These are phyloP conservation scores for Protobothrops flavoviridis DNA, from an alignment of 2,113 vertebrate species.

Conservation along the genomic window DNA sequence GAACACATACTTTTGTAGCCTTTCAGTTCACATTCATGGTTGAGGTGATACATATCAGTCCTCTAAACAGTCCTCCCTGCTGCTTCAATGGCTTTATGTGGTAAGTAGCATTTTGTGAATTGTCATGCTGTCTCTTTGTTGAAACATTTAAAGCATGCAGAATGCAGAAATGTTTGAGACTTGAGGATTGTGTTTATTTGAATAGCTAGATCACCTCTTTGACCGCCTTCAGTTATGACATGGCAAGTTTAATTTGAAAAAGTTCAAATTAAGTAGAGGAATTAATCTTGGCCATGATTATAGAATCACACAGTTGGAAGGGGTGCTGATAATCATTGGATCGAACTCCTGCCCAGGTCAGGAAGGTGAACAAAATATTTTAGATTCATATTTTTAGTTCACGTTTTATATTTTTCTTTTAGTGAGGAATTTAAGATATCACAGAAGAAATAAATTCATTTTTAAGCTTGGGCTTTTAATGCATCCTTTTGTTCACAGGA, in stretches of 20 bases:
- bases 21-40: conserved; percentile 23
- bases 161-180: neutral
- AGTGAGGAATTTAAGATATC: neutral
- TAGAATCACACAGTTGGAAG: neutral
- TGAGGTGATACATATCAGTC: conserved; percentile 15
- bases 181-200: conserved; percentile 1
- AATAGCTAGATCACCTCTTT: neutral
- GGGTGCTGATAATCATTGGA: neutral
- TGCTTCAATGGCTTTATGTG: neutral
- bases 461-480: neutral
- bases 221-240: neutral
- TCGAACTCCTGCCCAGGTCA: neutral
- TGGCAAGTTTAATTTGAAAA: neutral
- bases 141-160: neutral
- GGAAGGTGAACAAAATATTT: neutral
- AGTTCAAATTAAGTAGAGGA: neutral
- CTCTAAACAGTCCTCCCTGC: neutral
- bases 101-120: neutral
- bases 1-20: conserved; percentile 5
- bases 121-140: neutral
- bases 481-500: neutral
- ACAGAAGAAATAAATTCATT: neutral
- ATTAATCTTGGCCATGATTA: neutral
- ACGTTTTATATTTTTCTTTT: neutral
- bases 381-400: neutral